Percentiles rank a stretch among this genome's conserved stretches.
phyloP scores from a whole-genome alignment of 1,140 invertebrate species.

The Bombus polaris region DNA sequence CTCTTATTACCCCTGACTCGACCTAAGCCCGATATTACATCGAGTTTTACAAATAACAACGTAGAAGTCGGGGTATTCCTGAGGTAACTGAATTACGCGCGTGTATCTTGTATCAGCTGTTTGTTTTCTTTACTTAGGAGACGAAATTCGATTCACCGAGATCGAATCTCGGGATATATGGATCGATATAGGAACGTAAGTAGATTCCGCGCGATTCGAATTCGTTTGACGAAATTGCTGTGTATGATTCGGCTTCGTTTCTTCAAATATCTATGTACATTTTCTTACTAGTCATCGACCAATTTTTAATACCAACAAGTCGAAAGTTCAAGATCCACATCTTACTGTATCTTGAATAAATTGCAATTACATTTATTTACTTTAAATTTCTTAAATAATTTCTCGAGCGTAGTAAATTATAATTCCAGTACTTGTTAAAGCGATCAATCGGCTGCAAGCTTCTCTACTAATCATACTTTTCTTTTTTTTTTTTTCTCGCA shows the following conservation, averaged over 20 bases:
- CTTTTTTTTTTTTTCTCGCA: too few species aligned
- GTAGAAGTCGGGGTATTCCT: neutral
- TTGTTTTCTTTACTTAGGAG: constrained; percentile 51
- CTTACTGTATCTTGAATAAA: neutral
- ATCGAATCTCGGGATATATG: neutral
- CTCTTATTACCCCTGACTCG: neutral
- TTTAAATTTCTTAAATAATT: neutral
- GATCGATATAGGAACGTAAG: constrained; percentile 24
- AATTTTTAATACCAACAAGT: neutral
- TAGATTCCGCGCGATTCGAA: constrained; percentile 6
- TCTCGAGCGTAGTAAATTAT: neutral
- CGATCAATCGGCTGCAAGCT: neutral
- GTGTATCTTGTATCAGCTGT: neutral
- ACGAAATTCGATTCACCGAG: constrained; percentile 45
- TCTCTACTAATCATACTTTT: neutral
- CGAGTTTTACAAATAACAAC: neutral
- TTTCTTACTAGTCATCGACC: too few species aligned
- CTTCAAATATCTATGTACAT: neutral
- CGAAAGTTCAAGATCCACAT: neutral
- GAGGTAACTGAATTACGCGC: constrained; percentile 36
- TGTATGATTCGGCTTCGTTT: constrained; percentile 15
- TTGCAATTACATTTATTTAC: neutral
- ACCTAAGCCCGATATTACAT: neutral
- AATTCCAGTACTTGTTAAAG: neutral
- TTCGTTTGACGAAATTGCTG: neutral